Conservation (phyloP, 2,113 vertebrate species). For the Cettia cetti region DNA sequence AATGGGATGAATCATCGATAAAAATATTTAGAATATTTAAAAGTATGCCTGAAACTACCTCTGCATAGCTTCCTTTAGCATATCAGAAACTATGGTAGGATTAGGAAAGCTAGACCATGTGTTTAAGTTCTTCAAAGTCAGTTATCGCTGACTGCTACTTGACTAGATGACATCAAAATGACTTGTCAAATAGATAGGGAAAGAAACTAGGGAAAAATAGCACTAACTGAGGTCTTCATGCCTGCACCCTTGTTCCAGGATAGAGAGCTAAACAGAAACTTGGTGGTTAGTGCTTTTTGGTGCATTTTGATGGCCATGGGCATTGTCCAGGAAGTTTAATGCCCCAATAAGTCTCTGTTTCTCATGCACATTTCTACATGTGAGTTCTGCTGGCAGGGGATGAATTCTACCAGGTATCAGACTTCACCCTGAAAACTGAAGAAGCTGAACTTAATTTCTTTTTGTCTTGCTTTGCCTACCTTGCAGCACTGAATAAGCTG, state of each 20-base stretch:
- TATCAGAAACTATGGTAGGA: neutral
- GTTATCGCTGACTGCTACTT: neutral
- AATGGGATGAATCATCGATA: conserved; percentile 1
- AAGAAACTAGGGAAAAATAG: neutral
- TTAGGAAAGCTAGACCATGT: neutral
- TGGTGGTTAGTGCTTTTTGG: neutral
- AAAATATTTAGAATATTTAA: conserved; percentile 14
- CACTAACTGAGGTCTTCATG: neutral
- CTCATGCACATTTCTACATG: neutral
- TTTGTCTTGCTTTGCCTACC: neutral
- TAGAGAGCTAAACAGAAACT: neutral
- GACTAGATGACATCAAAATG: neutral
- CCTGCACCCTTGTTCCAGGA: neutral
- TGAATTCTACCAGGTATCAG: neutral
- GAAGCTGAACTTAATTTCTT: neutral
- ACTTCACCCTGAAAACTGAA: neutral
- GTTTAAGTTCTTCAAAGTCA: neutral
- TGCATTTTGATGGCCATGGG: neutral
- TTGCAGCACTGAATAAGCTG: neutral
- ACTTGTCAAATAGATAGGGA: neutral
- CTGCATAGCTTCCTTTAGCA: neutral
- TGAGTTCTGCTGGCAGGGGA: neutral
- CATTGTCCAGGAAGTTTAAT: neutral
- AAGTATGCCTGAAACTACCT: neutral
- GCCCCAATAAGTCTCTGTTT: neutral